phyloP scores from a whole-genome alignment of 2,113 vertebrate species.

The Pachyramphus minor region DNA sequence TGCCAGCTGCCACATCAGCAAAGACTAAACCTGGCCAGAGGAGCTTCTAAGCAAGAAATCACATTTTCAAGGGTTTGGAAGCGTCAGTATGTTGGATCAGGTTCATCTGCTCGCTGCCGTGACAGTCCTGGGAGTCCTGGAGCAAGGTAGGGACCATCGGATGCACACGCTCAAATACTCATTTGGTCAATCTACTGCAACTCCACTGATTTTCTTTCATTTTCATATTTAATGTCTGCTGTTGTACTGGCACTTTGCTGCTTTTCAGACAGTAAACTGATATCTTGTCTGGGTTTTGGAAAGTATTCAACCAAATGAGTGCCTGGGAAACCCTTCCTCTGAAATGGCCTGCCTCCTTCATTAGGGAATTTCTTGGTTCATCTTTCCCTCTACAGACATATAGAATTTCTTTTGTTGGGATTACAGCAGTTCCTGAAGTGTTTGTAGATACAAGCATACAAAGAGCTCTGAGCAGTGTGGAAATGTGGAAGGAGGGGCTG shows the following conservation, averaged over 20 bases:
- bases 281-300: background rate
- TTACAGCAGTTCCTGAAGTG: background rate
- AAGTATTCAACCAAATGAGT: background rate
- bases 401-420: background rate
- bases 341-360: background rate
- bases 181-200: background rate
- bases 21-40: background rate
- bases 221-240: background rate
- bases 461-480: accelerated
- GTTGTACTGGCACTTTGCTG: background rate
- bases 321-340: background rate
- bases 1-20: accelerated
- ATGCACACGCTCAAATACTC: background rate
- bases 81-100: conserved; percentile 69
- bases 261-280: background rate
- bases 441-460: accelerated
- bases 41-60: background rate
- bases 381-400: background rate
- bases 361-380: background rate
- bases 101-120: conserved; percentile 72
- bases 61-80: background rate
- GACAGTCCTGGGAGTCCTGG: conserved; percentile 77
- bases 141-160: conserved; percentile 75
- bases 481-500: background rate
- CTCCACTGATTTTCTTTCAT: background rate